Percentiles rank a stretch among this genome's conserved stretches.
Conservation (phyloP, 1,140 invertebrate species). For the Palaemon carinicauda region DNA sequence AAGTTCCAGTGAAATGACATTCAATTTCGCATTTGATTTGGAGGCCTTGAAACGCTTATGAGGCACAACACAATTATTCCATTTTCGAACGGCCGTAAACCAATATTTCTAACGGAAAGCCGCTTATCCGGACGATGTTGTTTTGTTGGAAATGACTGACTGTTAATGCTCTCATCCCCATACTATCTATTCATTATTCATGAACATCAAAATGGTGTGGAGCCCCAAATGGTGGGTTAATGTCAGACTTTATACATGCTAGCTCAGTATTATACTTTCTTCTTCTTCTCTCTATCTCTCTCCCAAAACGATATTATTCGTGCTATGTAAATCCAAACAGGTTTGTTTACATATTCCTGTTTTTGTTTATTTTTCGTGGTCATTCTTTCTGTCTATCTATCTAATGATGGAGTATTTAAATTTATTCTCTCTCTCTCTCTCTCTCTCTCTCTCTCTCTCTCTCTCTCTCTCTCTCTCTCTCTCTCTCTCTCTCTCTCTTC, state of each 20-base stretch:
- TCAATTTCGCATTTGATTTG: neutral
- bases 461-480: too few species aligned
- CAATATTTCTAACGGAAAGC: conserved; percentile 30
- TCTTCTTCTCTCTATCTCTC: neutral
- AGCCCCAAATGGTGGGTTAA: neutral
- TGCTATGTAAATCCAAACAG: too few species aligned
- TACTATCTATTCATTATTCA: conserved; percentile 15
- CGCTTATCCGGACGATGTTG: conserved; percentile 26
- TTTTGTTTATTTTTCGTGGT: too few species aligned
- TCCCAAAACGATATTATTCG: too few species aligned
- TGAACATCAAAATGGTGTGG: conserved; percentile 10
- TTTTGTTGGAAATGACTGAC: conserved; percentile 31
- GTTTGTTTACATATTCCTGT: too few species aligned
- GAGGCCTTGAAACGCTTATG: conserved; percentile 18
- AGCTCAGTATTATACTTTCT: neutral
- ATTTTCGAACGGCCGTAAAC: conserved; percentile 18
- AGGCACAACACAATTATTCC: conserved; percentile 24
- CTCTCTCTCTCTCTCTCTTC: too few species aligned
- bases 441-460: too few species aligned
- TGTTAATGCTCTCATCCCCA: conserved; percentile 33
- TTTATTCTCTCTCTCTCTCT: too few species aligned
- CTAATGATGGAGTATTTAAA: too few species aligned
- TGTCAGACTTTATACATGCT: too few species aligned
- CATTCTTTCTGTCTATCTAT: too few species aligned
- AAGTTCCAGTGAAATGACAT: neutral